Evolutionary conservation across 2,888 invertebrate species (phyloP).

Genomic region (Campoplex nolae): DNA sequence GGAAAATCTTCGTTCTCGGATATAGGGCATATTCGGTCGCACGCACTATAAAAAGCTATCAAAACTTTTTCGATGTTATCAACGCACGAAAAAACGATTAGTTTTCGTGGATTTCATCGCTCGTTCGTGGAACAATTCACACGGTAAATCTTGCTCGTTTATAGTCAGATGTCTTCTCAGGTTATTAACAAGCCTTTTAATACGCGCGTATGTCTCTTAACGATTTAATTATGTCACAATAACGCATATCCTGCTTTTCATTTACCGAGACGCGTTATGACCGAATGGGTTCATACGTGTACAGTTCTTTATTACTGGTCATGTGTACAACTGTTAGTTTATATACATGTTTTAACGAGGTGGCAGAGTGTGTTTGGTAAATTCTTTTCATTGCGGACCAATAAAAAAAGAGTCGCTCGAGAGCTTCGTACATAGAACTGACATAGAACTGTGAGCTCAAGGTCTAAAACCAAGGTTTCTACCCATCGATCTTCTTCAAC

Average conservation of each 20-base stretch:
- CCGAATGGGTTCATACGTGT: conserved; percentile 1
- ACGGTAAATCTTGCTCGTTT: background rate
- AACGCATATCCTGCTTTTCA: conserved; percentile 48
- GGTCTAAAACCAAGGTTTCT: conserved; percentile 36
- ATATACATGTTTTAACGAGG: background rate
- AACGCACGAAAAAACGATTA: background rate
- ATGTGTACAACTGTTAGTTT: background rate
- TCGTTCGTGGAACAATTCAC: background rate
- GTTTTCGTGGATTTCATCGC: background rate
- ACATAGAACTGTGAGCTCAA: conserved; percentile 32
- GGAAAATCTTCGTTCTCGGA: background rate
- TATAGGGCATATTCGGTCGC: background rate
- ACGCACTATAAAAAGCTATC: background rate
- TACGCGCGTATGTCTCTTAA: conserved; percentile 41
- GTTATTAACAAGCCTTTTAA: conserved; percentile 32
- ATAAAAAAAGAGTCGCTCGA: conserved; percentile 42
- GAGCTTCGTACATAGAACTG: conserved; percentile 14
- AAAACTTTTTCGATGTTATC: background rate
- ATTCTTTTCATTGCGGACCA: conserved; percentile 41
- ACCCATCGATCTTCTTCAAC: conserved; percentile 48
- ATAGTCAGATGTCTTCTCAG: conserved; percentile 20
- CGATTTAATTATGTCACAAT: conserved; percentile 63
- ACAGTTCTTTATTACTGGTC: background rate
- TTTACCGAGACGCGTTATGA: conserved; percentile 24
- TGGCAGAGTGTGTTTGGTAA: conserved; percentile 12